These are phyloP conservation scores for Noctuana brunneofusca DNA, from an alignment of 2,888 invertebrate genomes.

Conservation along the genomic window DNA sequence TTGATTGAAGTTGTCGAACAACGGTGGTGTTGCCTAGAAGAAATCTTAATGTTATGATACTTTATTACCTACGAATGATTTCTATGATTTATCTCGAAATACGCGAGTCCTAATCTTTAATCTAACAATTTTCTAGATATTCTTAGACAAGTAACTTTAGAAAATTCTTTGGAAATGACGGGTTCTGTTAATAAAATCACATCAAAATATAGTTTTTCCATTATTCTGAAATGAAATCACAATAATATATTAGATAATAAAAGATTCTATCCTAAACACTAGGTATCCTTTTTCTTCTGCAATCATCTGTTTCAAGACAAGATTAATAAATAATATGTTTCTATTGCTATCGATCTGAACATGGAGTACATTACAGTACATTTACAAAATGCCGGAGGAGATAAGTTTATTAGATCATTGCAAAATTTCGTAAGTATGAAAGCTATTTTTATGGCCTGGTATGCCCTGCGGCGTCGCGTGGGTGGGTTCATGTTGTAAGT, in stretches of 20 bases:
- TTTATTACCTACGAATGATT: too few relatives aligned
- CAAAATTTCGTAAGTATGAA: slow-evolving; percentile 31
- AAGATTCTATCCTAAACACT: too few relatives aligned
- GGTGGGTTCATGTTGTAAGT: slow-evolving; percentile 23
- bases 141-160: too few relatives aligned
- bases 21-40: too few relatives aligned
- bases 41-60: too few relatives aligned
- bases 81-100: too few relatives aligned
- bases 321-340: too few relatives aligned
- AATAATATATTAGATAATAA: neutral
- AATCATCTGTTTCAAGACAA: slow-evolving; percentile 2
- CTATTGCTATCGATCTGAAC: neutral
- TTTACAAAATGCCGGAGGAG: slow-evolving; percentile 21
- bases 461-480: slow-evolving; percentile 25
- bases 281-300: neutral
- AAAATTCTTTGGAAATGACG: too few relatives aligned
- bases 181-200: neutral
- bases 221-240: too few relatives aligned
- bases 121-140: too few relatives aligned
- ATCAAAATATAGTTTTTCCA: too few relatives aligned
- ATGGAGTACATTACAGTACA: slow-evolving; percentile 3
- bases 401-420: slow-evolving; percentile 26
- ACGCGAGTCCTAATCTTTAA: too few relatives aligned
- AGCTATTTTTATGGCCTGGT: slow-evolving; percentile 29
- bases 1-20: neutral